Evolutionary conservation across 2,797 vertebrate species (phyloP).

Genomic region (Phrynocephalus guinanensis): DNA sequence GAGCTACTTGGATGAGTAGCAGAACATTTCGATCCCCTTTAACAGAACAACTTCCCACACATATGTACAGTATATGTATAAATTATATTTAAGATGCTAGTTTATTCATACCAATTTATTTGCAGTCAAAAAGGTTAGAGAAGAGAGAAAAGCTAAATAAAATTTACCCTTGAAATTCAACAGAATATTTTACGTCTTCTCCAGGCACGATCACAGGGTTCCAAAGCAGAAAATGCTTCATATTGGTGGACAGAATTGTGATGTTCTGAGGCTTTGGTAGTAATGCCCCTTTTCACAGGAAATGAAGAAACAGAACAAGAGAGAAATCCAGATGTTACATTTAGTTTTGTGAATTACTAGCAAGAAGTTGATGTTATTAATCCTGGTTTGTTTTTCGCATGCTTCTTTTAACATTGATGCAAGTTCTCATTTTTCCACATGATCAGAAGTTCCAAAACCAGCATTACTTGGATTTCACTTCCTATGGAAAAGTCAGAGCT

Average conservation of each 20-base stretch:
- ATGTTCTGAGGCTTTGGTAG: slow-evolving; percentile 78
- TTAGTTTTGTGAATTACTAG: not conserved
- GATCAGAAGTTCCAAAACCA: no score
- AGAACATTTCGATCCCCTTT: not conserved
- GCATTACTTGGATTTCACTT: no score
- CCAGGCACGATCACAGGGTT: slow-evolving; percentile 65
- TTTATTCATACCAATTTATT: not conserved
- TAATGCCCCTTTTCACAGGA: slow-evolving; percentile 56
- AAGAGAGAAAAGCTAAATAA: not conserved
- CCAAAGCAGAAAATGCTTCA: slow-evolving; percentile 82
- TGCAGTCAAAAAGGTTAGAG: not conserved
- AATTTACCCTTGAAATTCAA: slow-evolving; percentile 81
- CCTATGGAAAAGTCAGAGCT: no score
- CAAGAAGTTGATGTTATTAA: not conserved
- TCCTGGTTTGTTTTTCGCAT: not conserved
- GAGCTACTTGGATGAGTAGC: no score
- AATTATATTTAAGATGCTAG: not conserved
- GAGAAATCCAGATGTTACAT: not conserved
- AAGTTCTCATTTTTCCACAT: no score
- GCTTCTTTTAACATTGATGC: no score
- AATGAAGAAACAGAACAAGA: slow-evolving; percentile 5
- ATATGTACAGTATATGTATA: not conserved
- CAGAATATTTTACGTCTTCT: slow-evolving; percentile 75
- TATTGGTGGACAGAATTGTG: slow-evolving; percentile 79
- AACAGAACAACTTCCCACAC: not conserved